Conservation (phyloP, 2,888 invertebrate species). For the Sericinus montela region DNA sequence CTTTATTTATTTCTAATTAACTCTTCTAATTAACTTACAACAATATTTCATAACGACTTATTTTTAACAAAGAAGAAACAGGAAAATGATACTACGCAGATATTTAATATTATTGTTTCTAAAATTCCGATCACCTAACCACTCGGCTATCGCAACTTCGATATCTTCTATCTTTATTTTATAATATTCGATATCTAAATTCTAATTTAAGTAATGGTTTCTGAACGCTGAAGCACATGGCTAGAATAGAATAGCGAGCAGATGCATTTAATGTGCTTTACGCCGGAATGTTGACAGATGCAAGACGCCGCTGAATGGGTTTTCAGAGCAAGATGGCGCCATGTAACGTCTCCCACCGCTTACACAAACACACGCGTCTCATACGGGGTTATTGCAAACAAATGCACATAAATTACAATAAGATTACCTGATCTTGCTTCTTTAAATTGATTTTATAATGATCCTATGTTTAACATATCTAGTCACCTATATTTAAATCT, state of each 20-base stretch:
- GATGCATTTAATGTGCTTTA: constrained; percentile 13
- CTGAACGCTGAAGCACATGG: background rate
- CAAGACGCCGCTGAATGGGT: constrained; percentile 11
- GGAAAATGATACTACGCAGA: too few relatives aligned
- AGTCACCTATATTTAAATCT: too few relatives aligned
- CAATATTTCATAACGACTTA: too few relatives aligned
- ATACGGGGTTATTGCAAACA: constrained; percentile 4
- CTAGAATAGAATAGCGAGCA: constrained; percentile 12
- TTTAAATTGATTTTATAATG: constrained; percentile 6
- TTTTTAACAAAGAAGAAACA: too few relatives aligned
- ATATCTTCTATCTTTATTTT: too few relatives aligned
- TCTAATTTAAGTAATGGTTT: constrained; percentile 4
- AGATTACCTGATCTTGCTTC: constrained; percentile 5
- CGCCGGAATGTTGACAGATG: constrained; percentile 14
- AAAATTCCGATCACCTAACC: too few relatives aligned
- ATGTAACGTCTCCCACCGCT: background rate
- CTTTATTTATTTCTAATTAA: too few relatives aligned
- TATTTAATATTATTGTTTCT: too few relatives aligned
- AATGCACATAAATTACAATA: constrained; percentile 18
- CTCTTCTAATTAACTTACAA: too few relatives aligned
- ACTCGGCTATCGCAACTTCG: too few relatives aligned
- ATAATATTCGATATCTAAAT: constrained; percentile 2
- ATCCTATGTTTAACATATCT: background rate
- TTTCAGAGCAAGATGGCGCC: constrained; percentile 6
- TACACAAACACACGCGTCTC: constrained; percentile 7